These are phyloP conservation scores for Emmelina monodactyla DNA, from an alignment of 2,888 invertebrate species.

Conservation along the genomic window DNA sequence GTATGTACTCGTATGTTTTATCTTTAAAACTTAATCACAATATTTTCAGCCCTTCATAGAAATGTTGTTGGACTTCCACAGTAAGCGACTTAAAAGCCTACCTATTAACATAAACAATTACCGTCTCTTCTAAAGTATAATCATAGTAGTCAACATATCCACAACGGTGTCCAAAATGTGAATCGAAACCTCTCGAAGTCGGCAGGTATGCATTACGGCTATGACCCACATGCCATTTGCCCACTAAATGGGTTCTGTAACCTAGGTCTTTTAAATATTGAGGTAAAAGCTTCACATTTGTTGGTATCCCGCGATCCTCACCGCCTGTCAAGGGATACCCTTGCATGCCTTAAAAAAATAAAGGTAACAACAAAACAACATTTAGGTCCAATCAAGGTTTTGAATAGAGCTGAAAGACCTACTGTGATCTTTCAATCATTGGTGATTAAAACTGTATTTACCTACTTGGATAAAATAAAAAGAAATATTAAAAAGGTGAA, in stretches of 20 bases:
- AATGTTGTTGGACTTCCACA: too few species aligned
- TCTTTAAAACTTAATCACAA: too few species aligned
- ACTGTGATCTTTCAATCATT: too few species aligned
- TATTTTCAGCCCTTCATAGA: too few species aligned
- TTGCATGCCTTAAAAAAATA: slow-evolving; percentile 47
- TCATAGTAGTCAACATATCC: slow-evolving; percentile 84
- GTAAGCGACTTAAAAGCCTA: too few species aligned
- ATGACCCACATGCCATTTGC: slow-evolving; percentile 80
- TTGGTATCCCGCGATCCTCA: slow-evolving; percentile 48
- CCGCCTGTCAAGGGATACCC: slow-evolving; percentile 46
- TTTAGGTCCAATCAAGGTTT: too few species aligned
- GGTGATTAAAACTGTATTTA: too few species aligned
- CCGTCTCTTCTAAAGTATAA: slow-evolving; percentile 36
- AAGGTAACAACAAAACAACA: too few species aligned
- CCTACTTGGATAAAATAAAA: too few species aligned
- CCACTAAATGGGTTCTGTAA: slow-evolving; percentile 79
- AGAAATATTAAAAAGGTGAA: slow-evolving; percentile 1
- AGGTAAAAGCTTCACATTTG: slow-evolving; percentile 60
- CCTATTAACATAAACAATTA: too few species aligned
- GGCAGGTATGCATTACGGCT: slow-evolving; percentile 69
- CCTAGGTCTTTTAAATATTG: slow-evolving; percentile 72
- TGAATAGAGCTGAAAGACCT: too few species aligned
- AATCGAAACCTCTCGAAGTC: slow-evolving; percentile 77
- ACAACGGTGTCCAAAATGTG: slow-evolving; percentile 86
- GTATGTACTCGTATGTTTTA: background rate